Percentiles rank a stretch among this genome's conserved stretches.
Evolutionary conservation across 35 echinoderm and acorn worm genomes (phyloP).

Genomic region (Amphiura filiformis): DNA sequence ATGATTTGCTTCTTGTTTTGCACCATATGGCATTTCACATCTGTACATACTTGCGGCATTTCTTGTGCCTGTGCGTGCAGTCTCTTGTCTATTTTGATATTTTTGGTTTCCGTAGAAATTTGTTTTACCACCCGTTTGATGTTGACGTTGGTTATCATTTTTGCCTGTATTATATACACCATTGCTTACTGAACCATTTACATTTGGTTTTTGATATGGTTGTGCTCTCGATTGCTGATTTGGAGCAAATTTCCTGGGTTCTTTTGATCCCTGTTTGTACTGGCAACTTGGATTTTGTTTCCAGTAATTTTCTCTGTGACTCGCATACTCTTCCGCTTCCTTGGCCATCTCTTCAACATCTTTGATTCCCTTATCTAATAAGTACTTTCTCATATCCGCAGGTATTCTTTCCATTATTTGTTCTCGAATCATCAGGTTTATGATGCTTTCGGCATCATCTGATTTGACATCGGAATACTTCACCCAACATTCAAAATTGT

Average conservation of each 20-base stretch:
- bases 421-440: background rate
- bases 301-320: background rate
- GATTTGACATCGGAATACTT: background rate
- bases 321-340: background rate
- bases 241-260: background rate
- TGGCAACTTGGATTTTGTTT: background rate
- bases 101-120: background rate
- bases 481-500: slow-evolving; percentile 7
- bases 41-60: background rate
- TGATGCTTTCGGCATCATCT: background rate
- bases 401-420: background rate
- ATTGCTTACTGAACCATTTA: no score
- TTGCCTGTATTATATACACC: background rate
- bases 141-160: background rate
- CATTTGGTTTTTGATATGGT: background rate
- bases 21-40: background rate
- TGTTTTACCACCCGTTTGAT: background rate
- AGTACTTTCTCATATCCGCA: background rate
- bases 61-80: background rate
- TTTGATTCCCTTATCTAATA: background rate
- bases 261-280: background rate
- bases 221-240: background rate
- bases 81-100: background rate
- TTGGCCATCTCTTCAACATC: background rate
- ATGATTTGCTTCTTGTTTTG: background rate